Base-by-base conservation (phyloP, 1,140 invertebrate genomes). In the Dendroctonus ponderosae region DNA sequence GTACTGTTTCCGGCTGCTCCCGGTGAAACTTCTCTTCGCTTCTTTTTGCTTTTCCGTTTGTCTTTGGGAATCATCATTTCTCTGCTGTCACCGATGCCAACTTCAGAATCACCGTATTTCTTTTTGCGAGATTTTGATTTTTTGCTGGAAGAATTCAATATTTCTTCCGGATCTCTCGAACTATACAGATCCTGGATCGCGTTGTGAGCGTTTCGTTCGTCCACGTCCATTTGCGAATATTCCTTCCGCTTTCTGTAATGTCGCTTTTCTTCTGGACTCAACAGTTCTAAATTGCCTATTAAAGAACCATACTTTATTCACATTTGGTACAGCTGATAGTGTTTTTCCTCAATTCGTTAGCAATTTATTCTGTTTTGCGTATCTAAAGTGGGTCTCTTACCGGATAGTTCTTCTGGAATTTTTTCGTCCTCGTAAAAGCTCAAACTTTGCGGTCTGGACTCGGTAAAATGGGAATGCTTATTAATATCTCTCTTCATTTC, bases 401-500 rank as follows among this genome's bases (percentile, higher is more conserved):
- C 77, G 54, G 76, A 77, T 8, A 79, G 64, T 74, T 79, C 78
- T 64, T 79, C 77, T 7, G 77, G 77, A 40, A 76, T 72, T 64
- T 78, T 79, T 41, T 79, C 77, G 42, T 79, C 78, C 58, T 79
- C 78, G 58, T 79, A 79, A 57, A 79, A 79, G 62, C 78, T 79
- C 40, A 79, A 70, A 71, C 78, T 79, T 67, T 79, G 78, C 2
- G 78, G 78, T 8, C 78, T 68, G 2, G 78, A 78, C 56, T 79
- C 77, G 7, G 76, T 78, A 58, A 79, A 79, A 66, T 78, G 76
- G 0, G 73, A 71, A 62, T 78, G 75, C 49, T 75, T 79, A 46
- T 76, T 75, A 7, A 71, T 70, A 57, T 78, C 76, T 46, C 73
- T 83, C 64, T 82, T 83, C 62, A 85, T 83, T 78, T 85, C 84